Conservation (phyloP, 2,888 invertebrate genomes). For the Hemicrepidius hirtus region DNA sequence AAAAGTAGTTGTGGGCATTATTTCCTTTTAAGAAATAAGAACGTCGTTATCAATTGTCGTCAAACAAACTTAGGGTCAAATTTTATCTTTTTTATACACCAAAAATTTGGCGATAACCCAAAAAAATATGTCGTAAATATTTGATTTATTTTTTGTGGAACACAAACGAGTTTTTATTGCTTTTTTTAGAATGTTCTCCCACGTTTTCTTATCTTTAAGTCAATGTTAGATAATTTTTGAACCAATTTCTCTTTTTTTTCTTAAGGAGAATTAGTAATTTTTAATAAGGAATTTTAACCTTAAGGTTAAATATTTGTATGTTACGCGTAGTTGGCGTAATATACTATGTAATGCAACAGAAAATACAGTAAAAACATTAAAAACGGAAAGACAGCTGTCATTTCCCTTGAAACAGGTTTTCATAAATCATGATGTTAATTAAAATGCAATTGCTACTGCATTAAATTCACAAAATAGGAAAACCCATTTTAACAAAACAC, state of each 20-base stretch:
- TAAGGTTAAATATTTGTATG: not conserved
- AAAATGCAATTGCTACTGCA: conserved; percentile 41
- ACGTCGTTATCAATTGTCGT: conserved; percentile 38
- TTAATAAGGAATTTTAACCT: no score
- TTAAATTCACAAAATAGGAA: conserved; percentile 19
- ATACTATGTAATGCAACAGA: conserved; percentile 1
- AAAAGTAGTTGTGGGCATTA: conserved; percentile 27
- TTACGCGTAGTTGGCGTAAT: conserved; percentile 1
- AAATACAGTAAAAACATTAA: conserved; percentile 23
- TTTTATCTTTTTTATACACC: conserved; percentile 46
- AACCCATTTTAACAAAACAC: not conserved
- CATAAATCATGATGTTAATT: conserved; percentile 47
- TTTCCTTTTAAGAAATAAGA: conserved; percentile 41
- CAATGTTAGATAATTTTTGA: conserved; percentile 27
- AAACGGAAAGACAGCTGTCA: conserved; percentile 46
- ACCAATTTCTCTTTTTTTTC: conserved; percentile 2
- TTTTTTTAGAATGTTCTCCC: conserved; percentile 40
- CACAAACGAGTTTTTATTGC: conserved; percentile 24
- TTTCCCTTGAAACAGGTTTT: conserved; percentile 47
- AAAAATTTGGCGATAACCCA: conserved; percentile 47
- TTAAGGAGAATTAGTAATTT: conserved; percentile 5
- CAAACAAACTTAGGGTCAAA: conserved; percentile 38
- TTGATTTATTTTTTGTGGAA: conserved; percentile 40
- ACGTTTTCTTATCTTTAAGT: conserved; percentile 29
- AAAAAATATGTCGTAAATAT: conserved; percentile 47